These are phyloP conservation scores for Caenorhabditis panamensis DNA, from an alignment of 2,888 invertebrate genomes.

Conservation along the genomic window DNA sequence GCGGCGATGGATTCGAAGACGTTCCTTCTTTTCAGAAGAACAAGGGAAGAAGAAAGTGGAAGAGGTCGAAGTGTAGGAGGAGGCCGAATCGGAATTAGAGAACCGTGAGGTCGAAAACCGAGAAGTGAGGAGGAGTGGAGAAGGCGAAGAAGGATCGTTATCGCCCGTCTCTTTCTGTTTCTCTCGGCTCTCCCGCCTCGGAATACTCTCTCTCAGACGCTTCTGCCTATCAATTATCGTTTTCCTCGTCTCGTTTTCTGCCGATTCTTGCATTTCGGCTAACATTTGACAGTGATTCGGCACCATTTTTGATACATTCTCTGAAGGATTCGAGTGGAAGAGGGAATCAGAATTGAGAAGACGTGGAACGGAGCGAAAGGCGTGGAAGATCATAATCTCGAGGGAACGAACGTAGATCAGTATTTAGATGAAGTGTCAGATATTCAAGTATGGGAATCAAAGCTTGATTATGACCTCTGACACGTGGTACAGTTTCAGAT, in stretches of 20 bases:
- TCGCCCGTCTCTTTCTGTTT: constrained; percentile 33
- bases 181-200: constrained; percentile 14
- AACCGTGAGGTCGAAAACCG: constrained; percentile 33
- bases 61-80: constrained; percentile 5
- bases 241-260: constrained; percentile 32
- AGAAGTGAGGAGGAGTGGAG: constrained; percentile 22
- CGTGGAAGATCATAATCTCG: background rate
- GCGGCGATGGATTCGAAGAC: constrained; percentile 25
- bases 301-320: constrained; percentile 45
- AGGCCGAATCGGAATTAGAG: background rate
- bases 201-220: constrained; percentile 9
- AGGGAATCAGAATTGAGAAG: constrained; percentile 13
- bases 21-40: constrained; percentile 1
- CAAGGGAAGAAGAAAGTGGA: constrained; percentile 16
- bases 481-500: too few relatives aligned
- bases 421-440: too few relatives aligned
- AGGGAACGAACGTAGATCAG: background rate
- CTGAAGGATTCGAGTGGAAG: background rate
- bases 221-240: constrained; percentile 51
- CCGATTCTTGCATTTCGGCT: constrained; percentile 44
- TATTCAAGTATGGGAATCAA: background rate
- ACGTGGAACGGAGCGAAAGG: constrained; percentile 10
- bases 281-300: constrained; percentile 52
- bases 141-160: constrained; percentile 33
- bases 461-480: too few relatives aligned